Evolutionary conservation across 2,888 invertebrate genomes (phyloP), one percentile per base, ranked within the genome.

Genomic region (Caradrina kadenii): DNA sequence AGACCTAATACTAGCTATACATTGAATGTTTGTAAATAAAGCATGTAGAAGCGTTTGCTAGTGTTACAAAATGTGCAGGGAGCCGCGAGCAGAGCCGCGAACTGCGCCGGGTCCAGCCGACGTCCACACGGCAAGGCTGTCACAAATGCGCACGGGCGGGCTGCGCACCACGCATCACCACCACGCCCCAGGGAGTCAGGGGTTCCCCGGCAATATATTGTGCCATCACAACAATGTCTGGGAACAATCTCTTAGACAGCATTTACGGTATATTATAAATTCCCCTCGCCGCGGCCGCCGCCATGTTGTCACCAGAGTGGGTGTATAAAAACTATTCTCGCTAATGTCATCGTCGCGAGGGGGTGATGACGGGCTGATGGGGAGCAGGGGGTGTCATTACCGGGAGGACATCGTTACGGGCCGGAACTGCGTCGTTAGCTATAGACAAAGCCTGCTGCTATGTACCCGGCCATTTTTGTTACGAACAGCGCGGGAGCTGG

Each of bases 401-500:
- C 85, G 89, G 89, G 89, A 87, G 90, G 90, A 89, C 90, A 86
- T 95, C 94, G 88, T 95, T 94, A 94, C 89, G 81, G 90, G 87
- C 90, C 93, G 94, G 94, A 95, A 92, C 91, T 86, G 82, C 87
- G 86, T 92, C 94, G 93, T 94, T 93, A 93, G 87, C 88, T 88
- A 89, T 84, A 94, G 91, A 95, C 94, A 95, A 94, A 93, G 94
- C 88, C 86, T 58, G 76, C 77, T 77, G 89, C 89, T 89, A 93
- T 93, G 87, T 92, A 86, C 92, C 89, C 91, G 88, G 92, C 92
- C 93, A 93, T 91, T 92, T 91, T 88, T 85, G 81, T 82, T 75
- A 73, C 75, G 48, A 22, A 42, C 85, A 86, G 86, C 42, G 52
- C 69, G 60, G 82, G 89, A 88, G 91, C 61, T 52, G 42, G 17